Evolutionary conservation across 1,140 invertebrate species (phyloP), one percentile per base, ranked within the genome.

Genomic region (Hesperophylax magnus): DNA sequence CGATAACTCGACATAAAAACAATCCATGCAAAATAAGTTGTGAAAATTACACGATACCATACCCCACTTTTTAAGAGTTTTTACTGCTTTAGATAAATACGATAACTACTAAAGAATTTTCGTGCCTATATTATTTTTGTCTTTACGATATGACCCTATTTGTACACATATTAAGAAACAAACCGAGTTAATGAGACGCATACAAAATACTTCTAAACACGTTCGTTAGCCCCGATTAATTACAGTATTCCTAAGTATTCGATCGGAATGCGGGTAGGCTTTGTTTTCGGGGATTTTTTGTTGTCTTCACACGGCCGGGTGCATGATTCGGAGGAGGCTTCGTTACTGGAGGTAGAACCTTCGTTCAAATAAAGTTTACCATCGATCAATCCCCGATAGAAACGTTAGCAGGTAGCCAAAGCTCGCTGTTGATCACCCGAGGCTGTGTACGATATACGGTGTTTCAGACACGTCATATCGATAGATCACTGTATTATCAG

Each of bases 311-410:
- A 76, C 72, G 54, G 15, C n/a, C 53, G 14, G 52, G 71, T 22
- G 14, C 34, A 22, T 15, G 67, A 2, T 0, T 20, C 47, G 11
- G 52, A 31, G 22, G n/a, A 54, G 18, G 15, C 34, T 47, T 74
- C 53, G 47, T 56, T 56, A 74, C 47, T 22, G 24, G 11, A 76
- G 24, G 18, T 7, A 4, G 76, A 58, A 81, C 67, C 80, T 78
- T 61, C 67, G 31, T 60, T 74, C 76, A 74, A 27, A 78, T 78
- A 78, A 78, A 78, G 71, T 78, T 74, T 81, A 71, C 61, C 52
- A 81, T 81, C 80, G 74, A 81, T 81, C 80, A 81, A 31, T 74
- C 58, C 22, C 67, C 22, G 80, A 81, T 77, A 74, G 76, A 47
- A 31, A 52, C 20, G 76, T 58, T 56, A 75, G 65, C 80, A 81